A percentile compares a stretch with the other conserved stretches of the same genome.
These are phyloP conservation scores for Acrocera orbiculus DNA, from an alignment of 2,888 invertebrate species.

Conservation along the genomic window DNA sequence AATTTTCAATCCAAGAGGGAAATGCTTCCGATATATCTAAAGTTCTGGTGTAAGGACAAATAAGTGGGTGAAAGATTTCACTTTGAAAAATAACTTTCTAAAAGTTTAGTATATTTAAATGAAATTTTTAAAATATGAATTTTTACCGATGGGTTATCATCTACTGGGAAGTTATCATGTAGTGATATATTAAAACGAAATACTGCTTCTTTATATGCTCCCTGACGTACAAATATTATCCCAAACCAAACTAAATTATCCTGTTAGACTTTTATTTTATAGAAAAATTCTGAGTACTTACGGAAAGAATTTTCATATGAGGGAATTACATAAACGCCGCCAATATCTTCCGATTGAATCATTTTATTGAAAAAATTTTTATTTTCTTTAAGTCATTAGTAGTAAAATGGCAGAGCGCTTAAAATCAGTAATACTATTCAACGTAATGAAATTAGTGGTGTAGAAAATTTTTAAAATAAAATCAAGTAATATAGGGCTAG, in stretches of 20 bases:
- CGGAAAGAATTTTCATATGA: slow-evolving; percentile 65
- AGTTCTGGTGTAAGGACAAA: slow-evolving; percentile 59
- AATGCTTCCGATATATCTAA: slow-evolving; percentile 64
- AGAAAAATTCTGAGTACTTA: slow-evolving; percentile 42
- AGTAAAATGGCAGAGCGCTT: too few relatives aligned
- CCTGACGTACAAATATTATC: slow-evolving; percentile 60
- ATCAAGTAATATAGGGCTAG: too few relatives aligned
- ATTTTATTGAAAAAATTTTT: slow-evolving; percentile 58
- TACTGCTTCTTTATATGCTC: slow-evolving; percentile 74
- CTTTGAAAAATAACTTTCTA: slow-evolving; percentile 71
- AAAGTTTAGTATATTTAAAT: not conserved
- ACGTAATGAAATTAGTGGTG: not conserved
- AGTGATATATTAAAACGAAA: slow-evolving; percentile 77
- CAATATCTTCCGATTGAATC: slow-evolving; percentile 66
- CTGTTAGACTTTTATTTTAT: not conserved
- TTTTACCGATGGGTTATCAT: slow-evolving; percentile 66
- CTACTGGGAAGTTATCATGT: slow-evolving; percentile 65
- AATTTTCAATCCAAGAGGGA: slow-evolving; percentile 66
- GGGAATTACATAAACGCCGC: slow-evolving; percentile 85
- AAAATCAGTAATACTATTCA: too few relatives aligned
- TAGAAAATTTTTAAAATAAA: too few relatives aligned
- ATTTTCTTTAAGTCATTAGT: too few relatives aligned
- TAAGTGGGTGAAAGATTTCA: slow-evolving; percentile 71
- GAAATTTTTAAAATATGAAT: slow-evolving; percentile 3
- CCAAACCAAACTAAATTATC: slow-evolving; percentile 25